Conservation (phyloP, 1,140 invertebrate species). For the Drosophila tristis region DNA sequence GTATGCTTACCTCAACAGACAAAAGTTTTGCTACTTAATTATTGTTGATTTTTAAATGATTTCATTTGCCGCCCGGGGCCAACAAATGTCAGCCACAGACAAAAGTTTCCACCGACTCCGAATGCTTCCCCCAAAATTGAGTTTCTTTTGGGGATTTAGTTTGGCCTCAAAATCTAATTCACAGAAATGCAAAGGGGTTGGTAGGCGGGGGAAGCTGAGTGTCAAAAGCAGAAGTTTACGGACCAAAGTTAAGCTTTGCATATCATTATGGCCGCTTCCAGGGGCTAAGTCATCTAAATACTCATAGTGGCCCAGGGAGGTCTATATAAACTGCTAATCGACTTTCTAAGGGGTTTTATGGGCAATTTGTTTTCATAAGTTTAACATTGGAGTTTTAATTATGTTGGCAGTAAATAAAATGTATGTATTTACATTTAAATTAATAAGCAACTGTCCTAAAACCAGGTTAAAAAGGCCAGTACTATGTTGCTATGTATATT, state of each 20-base stretch:
- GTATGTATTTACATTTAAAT: no score
- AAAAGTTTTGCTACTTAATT: slow-evolving; percentile 67
- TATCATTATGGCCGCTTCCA: slow-evolving; percentile 48
- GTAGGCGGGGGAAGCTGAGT: not conserved
- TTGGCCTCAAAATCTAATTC: slow-evolving; percentile 41
- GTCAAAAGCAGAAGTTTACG: slow-evolving; percentile 52
- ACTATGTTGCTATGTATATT: no score
- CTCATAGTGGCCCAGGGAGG: slow-evolving; percentile 7
- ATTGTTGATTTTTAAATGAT: slow-evolving; percentile 77
- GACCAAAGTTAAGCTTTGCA: slow-evolving; percentile 45
- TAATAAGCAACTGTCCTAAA: no score
- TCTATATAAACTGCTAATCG: slow-evolving; percentile 28
- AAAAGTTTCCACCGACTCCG: slow-evolving; percentile 36
- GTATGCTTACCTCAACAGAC: slow-evolving; percentile 40
- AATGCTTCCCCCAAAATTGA: slow-evolving; percentile 12
- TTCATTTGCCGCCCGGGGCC: slow-evolving; percentile 52
- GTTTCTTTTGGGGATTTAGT: slow-evolving; percentile 43
- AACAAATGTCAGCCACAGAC: slow-evolving; percentile 53
- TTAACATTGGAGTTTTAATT: no score
- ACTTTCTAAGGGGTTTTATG: slow-evolving; percentile 20
- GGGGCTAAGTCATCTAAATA: slow-evolving; percentile 42
- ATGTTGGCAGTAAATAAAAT: no score
- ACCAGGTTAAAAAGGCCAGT: no score
- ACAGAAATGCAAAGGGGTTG: slow-evolving; percentile 1
- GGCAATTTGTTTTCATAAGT: not conserved